Conservation (phyloP, 2,113 vertebrate species). For the Takifugu bimaculatus region DNA sequence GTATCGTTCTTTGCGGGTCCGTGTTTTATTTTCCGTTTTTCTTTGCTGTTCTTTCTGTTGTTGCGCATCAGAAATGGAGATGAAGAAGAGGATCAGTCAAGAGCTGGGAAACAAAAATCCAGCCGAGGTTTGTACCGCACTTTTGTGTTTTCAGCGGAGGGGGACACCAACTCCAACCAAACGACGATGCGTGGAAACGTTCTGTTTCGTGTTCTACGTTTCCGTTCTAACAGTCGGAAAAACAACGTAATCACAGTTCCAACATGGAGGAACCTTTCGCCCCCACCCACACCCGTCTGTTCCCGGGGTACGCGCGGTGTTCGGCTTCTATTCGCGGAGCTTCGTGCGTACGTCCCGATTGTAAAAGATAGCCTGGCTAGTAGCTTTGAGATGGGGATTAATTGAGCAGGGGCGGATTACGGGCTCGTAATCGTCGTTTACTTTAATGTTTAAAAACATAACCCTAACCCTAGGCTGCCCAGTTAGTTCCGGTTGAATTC, state of each 20-base stretch:
- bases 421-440: not conserved
- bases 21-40: constrained; percentile 42
- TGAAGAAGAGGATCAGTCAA: constrained; percentile 89
- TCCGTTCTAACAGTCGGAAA: not conserved
- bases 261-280: constrained; percentile 11
- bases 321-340: not conserved
- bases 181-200: constrained; percentile 2
- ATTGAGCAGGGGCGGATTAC: not conserved
- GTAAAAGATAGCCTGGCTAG: constrained; percentile 22
- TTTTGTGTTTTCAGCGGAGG: constrained; percentile 17
- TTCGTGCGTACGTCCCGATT: constrained; percentile 22
- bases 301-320: no score
- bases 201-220: no score
- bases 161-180: constrained; percentile 24
- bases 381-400: no score
- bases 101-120: constrained; percentile 85
- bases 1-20: constrained; percentile 1
- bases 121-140: constrained; percentile 72
- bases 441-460: not conserved
- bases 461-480: not conserved
- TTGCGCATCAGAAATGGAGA: constrained; percentile 78
- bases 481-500: not conserved
- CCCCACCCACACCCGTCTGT: no score
- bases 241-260: not conserved
- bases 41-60: constrained; percentile 43